phyloP scores from a whole-genome alignment of 2,888 invertebrate species.

The Seladonia tumulorum region DNA sequence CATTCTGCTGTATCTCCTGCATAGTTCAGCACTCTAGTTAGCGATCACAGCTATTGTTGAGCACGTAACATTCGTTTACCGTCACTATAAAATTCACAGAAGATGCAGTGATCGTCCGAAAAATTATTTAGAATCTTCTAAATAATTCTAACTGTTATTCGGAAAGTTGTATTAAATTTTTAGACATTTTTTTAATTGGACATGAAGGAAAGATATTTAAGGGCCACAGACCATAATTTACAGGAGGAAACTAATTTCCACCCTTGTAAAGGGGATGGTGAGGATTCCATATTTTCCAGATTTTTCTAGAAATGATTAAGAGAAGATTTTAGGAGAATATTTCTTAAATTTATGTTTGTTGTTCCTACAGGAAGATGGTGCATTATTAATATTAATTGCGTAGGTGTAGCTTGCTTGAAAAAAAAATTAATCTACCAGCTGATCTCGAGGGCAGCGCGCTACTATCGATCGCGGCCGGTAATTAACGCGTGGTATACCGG shows the following conservation, averaged over 20 bases:
- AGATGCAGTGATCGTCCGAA: no score
- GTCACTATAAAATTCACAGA: no score
- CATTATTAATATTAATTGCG: neutral
- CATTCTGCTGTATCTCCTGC: neutral
- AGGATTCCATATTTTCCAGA: no score
- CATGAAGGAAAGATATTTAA: neutral
- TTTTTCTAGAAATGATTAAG: no score
- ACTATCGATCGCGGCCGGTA: conserved; percentile 72
- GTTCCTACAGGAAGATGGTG: neutral
- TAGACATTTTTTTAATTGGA: neutral
- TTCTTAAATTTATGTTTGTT: neutral
- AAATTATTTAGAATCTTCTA: no score
- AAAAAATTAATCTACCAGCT: conserved; percentile 54
- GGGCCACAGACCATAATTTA: no score
- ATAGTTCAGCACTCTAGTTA: neutral
- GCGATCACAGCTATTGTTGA: neutral
- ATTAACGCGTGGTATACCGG: conserved; percentile 75
- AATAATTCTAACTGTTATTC: neutral
- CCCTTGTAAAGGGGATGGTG: no score
- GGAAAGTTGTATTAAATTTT: neutral
- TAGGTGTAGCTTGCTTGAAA: conserved; percentile 11
- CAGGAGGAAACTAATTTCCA: no score
- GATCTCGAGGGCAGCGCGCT: conserved; percentile 54
- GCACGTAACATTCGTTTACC: neutral
- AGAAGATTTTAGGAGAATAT: neutral